Evolutionary conservation across 1,140 invertebrate genomes (phyloP), one percentile per base, ranked within the genome.

Genomic region (Leptinotarsa undecemlineata): DNA sequence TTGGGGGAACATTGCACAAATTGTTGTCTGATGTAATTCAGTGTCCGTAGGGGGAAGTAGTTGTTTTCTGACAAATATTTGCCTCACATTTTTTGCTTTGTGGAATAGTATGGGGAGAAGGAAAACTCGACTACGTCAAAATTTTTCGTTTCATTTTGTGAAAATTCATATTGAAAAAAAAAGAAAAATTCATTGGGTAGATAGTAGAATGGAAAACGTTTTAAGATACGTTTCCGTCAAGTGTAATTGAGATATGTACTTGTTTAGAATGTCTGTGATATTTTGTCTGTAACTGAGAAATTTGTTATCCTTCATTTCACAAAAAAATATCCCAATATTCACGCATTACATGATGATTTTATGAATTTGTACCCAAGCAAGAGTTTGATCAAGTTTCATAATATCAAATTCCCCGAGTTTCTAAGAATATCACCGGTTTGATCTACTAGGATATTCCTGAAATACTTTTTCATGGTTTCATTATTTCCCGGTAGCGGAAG

Each of bases 161-260:
- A 67, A 33, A 23, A 67, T 67, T 20, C 42, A 42, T 57, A 57
- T 57, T 57, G n/a, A 33, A 33, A 57, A 57, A 17, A 57, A 57
- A 57, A 23, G 3, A 15, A 57, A 57, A 57, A 57, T 57, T 17
- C 51, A n/a, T 57, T n/a, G 51, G 33, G 1, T 33, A 4, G 33
- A 33, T 8, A 33, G 11, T 57, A 4, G 51, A 57, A 57, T 57
- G 51, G n/a, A 57, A 57, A 17, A 57, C 51, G 51, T 57, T 57
- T 57, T 14, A 57, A 15, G 11, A 57, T 57, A 57, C 51, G 15
- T 57, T 15, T 57, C 51, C 51, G 15, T 57, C 4, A 57, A 57
- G 51, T 15, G 51, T 57, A 57, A 57, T 57, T 57, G n/a, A 17
- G n/a, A 15, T 57, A 57, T 26, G 26, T 26, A 26, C 51, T 57